Evolutionary conservation across 1,140 invertebrate species (phyloP), one percentile per base, ranked within the genome.

Genomic region (Micrasema longulum): DNA sequence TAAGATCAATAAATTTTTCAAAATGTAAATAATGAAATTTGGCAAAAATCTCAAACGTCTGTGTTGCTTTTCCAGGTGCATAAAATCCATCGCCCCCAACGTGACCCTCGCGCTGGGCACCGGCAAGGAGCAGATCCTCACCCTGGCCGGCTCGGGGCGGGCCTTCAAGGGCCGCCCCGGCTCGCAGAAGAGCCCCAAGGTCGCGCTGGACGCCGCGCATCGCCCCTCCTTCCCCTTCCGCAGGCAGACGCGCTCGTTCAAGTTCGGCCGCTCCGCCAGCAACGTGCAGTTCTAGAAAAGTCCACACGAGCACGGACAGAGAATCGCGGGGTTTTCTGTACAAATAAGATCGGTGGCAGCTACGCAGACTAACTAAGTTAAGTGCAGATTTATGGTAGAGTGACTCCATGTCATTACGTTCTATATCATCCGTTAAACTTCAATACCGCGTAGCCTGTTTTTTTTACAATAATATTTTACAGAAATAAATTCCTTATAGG

Each of bases 31-130:
- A 31, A 4, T 31, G 7, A 31, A 2, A 31, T 4, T 4, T 31
- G 7, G 26, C 7, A 31, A 31, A 2, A 31, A 31, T 31, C 3
- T 7, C 7, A 48, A 63, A 22, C 10, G 22, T 11, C 3, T 35
- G 52, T 50, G 18, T 55, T 20, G 63, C 48, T 45, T 22, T 38
- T 71, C 20, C 63, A 85, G 86, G 73, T 88, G 82, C 71, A 76
- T 88, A 1, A 86, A 87, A 76, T 82, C 82, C 7, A 81, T 85
- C 38, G 80, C 82, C 0, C 84, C 84, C 0, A 82, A 81, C 5
- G 76, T 84, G 62, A 78, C 79, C 1, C 77, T 73, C 3, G 75
- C 78, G 0, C 78, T 77, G 50, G 77, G 60, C 79, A 75, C 78
- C 78, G 36, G 80, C 78, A 43, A 76, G 77, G 14, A 81, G 12